Evolutionary conservation across 2,113 vertebrate species (phyloP).

Genomic region (Nothocercus nigrocapillus): DNA sequence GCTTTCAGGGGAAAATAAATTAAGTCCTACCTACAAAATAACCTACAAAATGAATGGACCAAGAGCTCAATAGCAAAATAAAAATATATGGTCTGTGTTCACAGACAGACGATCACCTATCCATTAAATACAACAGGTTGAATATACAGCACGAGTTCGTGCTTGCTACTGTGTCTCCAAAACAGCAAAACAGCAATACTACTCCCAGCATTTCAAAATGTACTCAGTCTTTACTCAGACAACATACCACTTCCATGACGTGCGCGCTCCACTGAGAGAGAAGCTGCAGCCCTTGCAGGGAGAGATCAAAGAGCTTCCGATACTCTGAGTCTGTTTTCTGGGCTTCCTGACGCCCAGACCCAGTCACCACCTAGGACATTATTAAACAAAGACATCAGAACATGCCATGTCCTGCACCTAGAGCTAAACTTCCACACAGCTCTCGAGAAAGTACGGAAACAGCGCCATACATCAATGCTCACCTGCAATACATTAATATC

Average conservation of each 20-base stretch:
- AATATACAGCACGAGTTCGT: background rate
- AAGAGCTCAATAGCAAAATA: background rate
- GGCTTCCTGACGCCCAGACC: conserved; percentile 94
- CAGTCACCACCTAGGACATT: conserved; percentile 90
- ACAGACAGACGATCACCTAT: background rate
- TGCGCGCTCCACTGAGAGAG: conserved; percentile 98
- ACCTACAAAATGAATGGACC: background rate
- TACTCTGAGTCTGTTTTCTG: conserved; percentile 95
- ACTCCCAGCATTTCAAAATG: background rate
- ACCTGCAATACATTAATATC: conserved; percentile 20
- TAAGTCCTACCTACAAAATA: background rate
- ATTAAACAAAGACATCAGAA: background rate
- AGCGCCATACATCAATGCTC: background rate
- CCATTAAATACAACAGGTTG: background rate
- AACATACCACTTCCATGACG: conserved; percentile 98
- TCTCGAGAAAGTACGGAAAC: background rate
- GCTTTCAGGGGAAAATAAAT: background rate
- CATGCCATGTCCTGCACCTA: background rate
- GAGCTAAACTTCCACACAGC: background rate
- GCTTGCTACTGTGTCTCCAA: background rate
- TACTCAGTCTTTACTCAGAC: background rate
- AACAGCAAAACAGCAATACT: background rate
- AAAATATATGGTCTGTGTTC: background rate
- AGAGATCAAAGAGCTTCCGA: conserved; percentile 94
- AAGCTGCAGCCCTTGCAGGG: conserved; percentile 95